Evolutionary conservation across 2,797 vertebrate species (phyloP).

Genomic region (Salmo trutta): DNA sequence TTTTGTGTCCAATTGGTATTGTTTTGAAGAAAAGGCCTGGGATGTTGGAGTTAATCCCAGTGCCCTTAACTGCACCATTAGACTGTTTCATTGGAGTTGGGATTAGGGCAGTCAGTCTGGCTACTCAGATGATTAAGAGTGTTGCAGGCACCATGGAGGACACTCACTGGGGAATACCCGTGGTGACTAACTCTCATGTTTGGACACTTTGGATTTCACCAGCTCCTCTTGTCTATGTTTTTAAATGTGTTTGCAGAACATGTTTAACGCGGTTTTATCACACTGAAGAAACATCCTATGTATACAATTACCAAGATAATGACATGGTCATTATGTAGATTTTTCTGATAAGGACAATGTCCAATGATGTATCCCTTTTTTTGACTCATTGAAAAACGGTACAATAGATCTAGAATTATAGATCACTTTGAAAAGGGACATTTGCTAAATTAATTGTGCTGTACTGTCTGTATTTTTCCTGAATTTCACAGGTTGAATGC

Average conservation of each 20-base stretch:
- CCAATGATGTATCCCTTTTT: background rate
- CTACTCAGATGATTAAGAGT: slow-evolving; percentile 61
- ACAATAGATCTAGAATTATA: background rate
- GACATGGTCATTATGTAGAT: slow-evolving; percentile 3
- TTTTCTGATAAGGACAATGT: background rate
- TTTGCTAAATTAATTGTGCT: background rate
- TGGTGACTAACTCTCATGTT: slow-evolving; percentile 47
- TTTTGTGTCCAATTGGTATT: slow-evolving; percentile 44
- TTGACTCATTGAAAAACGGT: background rate
- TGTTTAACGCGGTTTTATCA: slow-evolving; percentile 27
- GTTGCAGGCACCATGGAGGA: slow-evolving; percentile 58
- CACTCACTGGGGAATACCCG: slow-evolving; percentile 57
- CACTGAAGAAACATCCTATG: slow-evolving; percentile 6
- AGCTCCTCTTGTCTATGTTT: slow-evolving; percentile 20
- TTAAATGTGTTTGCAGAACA: slow-evolving; percentile 36
- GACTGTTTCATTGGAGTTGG: slow-evolving; percentile 65
- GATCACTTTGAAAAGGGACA: background rate
- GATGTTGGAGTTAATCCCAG: slow-evolving; percentile 60
- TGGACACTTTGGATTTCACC: slow-evolving; percentile 44
- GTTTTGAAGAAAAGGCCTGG: slow-evolving; percentile 52
- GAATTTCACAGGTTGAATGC: slow-evolving; percentile 68
- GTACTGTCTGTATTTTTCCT: background rate
- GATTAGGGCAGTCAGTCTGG: slow-evolving; percentile 66
- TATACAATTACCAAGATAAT: slow-evolving; percentile 20
- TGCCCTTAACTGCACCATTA: slow-evolving; percentile 57